Evolutionary conservation across 2,888 invertebrate species (phyloP), one percentile per base, ranked within the genome.

Genomic region (Diarsia rubi): DNA sequence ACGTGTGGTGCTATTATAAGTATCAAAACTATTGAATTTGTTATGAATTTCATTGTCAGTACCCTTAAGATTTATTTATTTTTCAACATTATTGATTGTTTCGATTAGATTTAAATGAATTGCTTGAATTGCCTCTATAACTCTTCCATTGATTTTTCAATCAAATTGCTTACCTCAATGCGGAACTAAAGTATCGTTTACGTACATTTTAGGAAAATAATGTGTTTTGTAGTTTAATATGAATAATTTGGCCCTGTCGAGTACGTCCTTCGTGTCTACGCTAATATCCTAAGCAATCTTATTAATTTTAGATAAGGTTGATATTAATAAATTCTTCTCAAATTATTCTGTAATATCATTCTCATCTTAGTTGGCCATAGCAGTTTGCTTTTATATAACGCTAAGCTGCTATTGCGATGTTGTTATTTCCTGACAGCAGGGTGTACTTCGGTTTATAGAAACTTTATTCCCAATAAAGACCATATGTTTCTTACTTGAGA

Each of bases 1-100:
- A 88, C 88, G 94, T 93, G 93, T 94, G 95, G 94, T 95, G 94
- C 94, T 94, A 94, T 84, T 89, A 79, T 90, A 90, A 91, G 91
- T 88, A 83, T 83, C 85, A 82, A 82, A 68, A 78, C 69, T 69
- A 62, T 68, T 79, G 19, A 63, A 64, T 78, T 75, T 19, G 24
- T 78, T 76, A 65, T 44, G 11, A 69, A 71, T 49, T 67, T 73
- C 27, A 64, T 60, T 68, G 14, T 63, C 59, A 65, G 14, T 57
- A 70, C 42, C 27, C 12, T 24, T 59, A 64, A 31, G 21, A 64
- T 49, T 49, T n/a, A 27, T 75, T 62, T 65, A 0, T 5, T 16
- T 37, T 44, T n/a, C 6, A 9, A 44, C 16, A 62, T 19, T 14
- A 21, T 60, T 44, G 1, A 79, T 67, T 64, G 1, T 52, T 45